Conservation (phyloP, 2,888 invertebrate species). For the Conistra vaccinii region DNA sequence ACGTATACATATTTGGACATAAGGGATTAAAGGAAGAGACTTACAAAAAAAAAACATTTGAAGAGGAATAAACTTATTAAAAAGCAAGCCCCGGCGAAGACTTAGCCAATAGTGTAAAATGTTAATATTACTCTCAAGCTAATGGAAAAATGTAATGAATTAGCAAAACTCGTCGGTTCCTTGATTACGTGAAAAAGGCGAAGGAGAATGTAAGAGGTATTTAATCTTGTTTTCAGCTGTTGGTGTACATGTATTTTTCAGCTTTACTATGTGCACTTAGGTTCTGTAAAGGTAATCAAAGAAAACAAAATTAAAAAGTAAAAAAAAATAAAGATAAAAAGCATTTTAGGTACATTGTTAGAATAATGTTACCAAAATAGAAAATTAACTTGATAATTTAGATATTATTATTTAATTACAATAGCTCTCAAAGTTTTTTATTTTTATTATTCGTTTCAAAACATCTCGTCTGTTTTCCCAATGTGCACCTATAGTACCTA, state of each 20-base stretch:
- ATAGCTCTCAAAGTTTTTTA: not conserved
- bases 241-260: constrained; percentile 17
- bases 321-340: no score
- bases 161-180: constrained; percentile 45
- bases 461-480: no score
- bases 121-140: constrained; percentile 51
- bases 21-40: constrained; percentile 1
- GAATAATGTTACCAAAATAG: not conserved
- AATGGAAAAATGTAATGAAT: constrained; percentile 56
- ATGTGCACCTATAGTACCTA: not conserved
- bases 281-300: not conserved
- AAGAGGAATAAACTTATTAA: constrained; percentile 35
- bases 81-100: constrained; percentile 7
- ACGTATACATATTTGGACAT: not conserved
- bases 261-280: not conserved
- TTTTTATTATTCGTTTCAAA: not conserved
- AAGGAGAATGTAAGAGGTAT: constrained; percentile 39
- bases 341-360: not conserved
- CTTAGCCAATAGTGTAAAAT: constrained; percentile 56
- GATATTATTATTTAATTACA: not conserved
- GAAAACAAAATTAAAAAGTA: no score
- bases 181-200: constrained; percentile 41
- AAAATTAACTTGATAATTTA: not conserved
- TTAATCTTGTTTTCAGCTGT: constrained; percentile 28
- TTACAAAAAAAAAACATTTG: constrained; percentile 10